Conservation (phyloP, 2,888 invertebrate genomes). For the Chymomyza fuscimana region DNA sequence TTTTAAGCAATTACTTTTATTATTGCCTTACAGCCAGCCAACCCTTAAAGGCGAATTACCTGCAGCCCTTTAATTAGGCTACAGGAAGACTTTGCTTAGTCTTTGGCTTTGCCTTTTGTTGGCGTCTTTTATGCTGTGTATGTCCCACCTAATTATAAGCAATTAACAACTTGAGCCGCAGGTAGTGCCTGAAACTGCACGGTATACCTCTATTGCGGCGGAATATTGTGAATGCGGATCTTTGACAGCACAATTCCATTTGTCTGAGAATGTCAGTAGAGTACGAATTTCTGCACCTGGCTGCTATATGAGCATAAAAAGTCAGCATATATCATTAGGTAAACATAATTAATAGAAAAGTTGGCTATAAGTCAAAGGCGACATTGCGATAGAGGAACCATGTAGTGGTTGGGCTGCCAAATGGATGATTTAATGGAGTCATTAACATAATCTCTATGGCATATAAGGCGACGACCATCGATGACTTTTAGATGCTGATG, state of each 20-base stretch:
- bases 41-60: constrained; percentile 38
- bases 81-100: constrained; percentile 40
- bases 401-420: constrained; percentile 17
- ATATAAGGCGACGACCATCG: constrained; percentile 24
- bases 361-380: constrained; percentile 24
- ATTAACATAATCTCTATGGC: constrained; percentile 58
- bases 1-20: constrained; percentile 59
- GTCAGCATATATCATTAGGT: constrained; percentile 35
- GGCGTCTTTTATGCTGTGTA: constrained; percentile 9
- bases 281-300: background rate
- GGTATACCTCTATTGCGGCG: constrained; percentile 14
- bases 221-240: constrained; percentile 32
- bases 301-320: constrained; percentile 7
- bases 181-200: constrained; percentile 8
- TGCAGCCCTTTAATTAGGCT: constrained; percentile 64
- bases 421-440: constrained; percentile 58
- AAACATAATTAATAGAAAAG: constrained; percentile 51
- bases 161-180: constrained; percentile 51
- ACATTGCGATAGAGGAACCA: background rate
- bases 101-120: constrained; percentile 32
- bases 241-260: constrained; percentile 24
- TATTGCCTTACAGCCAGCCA: constrained; percentile 27
- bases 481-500: constrained; percentile 36
- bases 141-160: constrained; percentile 48
- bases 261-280: background rate